Conservation (phyloP, 2,888 invertebrate genomes). For the Drosophila neonasuta region DNA sequence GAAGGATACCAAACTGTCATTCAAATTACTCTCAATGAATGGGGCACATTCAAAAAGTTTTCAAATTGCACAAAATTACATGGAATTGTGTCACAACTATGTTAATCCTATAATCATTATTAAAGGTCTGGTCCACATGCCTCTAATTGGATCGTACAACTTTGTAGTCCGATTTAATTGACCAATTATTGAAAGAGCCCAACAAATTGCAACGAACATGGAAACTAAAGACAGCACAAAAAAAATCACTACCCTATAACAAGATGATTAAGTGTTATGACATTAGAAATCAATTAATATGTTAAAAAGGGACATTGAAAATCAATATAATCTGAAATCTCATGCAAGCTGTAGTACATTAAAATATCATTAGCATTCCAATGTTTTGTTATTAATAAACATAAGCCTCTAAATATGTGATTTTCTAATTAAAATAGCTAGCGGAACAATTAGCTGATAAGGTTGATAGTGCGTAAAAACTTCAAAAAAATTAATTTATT, state of each 20-base stretch:
- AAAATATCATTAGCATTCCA: slow-evolving; percentile 6
- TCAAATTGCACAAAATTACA: slow-evolving; percentile 26
- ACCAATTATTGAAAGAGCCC: slow-evolving; percentile 10
- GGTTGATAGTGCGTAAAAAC: slow-evolving; percentile 1
- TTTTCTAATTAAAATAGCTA: slow-evolving; percentile 1
- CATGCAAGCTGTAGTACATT: background rate
- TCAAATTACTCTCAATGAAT: slow-evolving; percentile 5
- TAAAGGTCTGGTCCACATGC: slow-evolving; percentile 8
- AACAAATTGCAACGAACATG: slow-evolving; percentile 7
- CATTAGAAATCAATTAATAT: background rate
- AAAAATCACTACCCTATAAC: background rate
- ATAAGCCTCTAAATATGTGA: background rate
- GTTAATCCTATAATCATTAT: slow-evolving; percentile 26
- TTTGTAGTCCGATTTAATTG: slow-evolving; percentile 19
- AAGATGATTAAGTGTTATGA: background rate
- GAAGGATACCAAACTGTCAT: slow-evolving; percentile 6
- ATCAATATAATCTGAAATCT: slow-evolving; percentile 2
- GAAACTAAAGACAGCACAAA: background rate
- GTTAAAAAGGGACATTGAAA: background rate
- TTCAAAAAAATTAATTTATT: background rate
- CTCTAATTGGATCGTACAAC: slow-evolving; percentile 29
- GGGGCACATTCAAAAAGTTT: slow-evolving; percentile 15
- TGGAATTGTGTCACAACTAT: slow-evolving; percentile 11
- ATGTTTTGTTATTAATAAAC: background rate
- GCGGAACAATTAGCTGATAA: background rate